Conservation (phyloP, 2,888 invertebrate species). For the Scaeva pyrastri region DNA sequence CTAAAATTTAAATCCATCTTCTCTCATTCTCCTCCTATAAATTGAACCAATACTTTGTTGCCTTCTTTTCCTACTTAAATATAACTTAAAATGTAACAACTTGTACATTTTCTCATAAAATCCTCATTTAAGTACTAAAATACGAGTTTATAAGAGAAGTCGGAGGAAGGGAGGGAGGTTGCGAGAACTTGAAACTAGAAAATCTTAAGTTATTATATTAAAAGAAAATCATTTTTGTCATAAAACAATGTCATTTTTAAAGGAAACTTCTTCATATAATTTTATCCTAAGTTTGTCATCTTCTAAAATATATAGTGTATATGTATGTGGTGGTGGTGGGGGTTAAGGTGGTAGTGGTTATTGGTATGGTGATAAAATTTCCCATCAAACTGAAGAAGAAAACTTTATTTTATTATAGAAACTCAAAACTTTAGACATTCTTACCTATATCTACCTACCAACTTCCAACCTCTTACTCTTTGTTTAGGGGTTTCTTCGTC, state of each 20-base stretch:
- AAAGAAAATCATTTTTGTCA: conserved; percentile 4
- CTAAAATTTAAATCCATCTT: neutral
- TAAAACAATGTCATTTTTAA: conserved; percentile 53
- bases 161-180: too few relatives aligned
- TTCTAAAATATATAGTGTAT: neutral
- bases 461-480: neutral
- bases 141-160: too few relatives aligned
- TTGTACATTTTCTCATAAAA: conserved; percentile 1
- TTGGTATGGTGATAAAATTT: conserved; percentile 48
- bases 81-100: neutral
- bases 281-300: conserved; percentile 30
- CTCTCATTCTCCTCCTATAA: neutral
- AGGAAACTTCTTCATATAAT: conserved; percentile 60
- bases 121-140: neutral
- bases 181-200: neutral
- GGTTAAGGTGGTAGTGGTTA: neutral
- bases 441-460: neutral
- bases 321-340: neutral
- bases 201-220: conserved; percentile 48
- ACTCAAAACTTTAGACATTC: neutral
- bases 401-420: conserved; percentile 53
- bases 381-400: conserved; percentile 41
- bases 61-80: neutral
- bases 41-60: neutral
- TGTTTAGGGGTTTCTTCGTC: too few relatives aligned